Evolutionary conservation across 1,140 invertebrate genomes (phyloP).

Genomic region (Pseudomyrmex concolor): DNA sequence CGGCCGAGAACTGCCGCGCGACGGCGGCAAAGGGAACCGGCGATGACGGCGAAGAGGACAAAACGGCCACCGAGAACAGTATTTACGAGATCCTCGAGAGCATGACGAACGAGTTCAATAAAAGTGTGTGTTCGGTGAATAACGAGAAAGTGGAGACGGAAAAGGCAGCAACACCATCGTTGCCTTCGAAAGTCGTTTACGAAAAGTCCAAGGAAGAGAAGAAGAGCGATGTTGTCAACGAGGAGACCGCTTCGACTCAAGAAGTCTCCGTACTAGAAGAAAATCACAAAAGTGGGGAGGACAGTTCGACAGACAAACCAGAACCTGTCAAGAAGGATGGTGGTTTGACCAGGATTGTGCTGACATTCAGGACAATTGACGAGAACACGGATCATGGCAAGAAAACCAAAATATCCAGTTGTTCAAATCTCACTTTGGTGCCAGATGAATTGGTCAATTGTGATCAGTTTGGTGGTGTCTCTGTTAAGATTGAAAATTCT

Average conservation of each 20-base stretch:
- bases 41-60: conserved; percentile 74
- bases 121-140: conserved; percentile 68
- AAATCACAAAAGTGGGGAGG: conserved; percentile 68
- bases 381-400: conserved; percentile 83
- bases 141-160: conserved; percentile 37
- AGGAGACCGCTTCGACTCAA: conserved; percentile 7
- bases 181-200: conserved; percentile 1
- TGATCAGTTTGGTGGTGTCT: conserved; percentile 82
- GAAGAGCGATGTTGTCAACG: conserved; percentile 39
- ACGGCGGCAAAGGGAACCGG: conserved; percentile 73
- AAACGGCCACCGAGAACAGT: conserved; percentile 76
- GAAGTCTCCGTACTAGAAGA: conserved; percentile 50
- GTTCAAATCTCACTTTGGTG: conserved; percentile 80
- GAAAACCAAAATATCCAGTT: conserved; percentile 83
- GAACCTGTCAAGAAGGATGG: conserved; percentile 77
- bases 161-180: conserved; percentile 12
- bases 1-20: conserved; percentile 73
- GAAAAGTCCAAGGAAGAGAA: conserved; percentile 34
- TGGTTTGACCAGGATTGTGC: conserved; percentile 80
- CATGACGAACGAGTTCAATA: conserved; percentile 85
- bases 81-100: conserved; percentile 84
- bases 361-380: conserved; percentile 84
- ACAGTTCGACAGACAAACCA: conserved; percentile 45
- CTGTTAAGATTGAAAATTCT: conserved; percentile 82
- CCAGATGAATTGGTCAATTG: conserved; percentile 82